Evolutionary conservation across 2,888 invertebrate species (phyloP).

Genomic region (Brachynemurus nebulosus): DNA sequence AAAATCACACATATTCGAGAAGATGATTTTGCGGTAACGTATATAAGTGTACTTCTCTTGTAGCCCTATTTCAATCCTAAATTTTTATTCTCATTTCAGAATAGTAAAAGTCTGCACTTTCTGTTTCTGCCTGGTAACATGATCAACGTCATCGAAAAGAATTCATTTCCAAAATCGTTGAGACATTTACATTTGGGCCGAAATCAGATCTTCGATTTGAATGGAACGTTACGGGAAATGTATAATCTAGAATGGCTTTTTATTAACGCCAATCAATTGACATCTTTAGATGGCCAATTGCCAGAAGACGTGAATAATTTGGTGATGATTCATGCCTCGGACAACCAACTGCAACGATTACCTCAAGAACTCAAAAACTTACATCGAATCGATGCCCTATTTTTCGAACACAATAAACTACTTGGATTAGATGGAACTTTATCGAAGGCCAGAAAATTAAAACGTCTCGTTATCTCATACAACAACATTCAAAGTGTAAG

Average conservation of each 20-base stretch:
- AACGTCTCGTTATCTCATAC: conserved; percentile 52
- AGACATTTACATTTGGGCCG: conserved; percentile 59
- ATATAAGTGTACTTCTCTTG: background rate
- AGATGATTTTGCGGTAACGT: conserved; percentile 58
- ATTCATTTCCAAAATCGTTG: conserved; percentile 53
- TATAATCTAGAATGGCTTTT: conserved; percentile 63
- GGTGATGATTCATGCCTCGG: conserved; percentile 54
- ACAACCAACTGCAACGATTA: conserved; percentile 54
- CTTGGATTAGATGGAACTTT: conserved; percentile 56
- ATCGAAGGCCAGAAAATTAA: conserved; percentile 50
- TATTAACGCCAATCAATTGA: conserved; percentile 61
- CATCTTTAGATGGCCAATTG: conserved; percentile 59
- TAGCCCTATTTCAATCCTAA: no score
- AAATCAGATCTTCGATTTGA: conserved; percentile 56
- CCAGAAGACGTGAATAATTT: conserved; percentile 53
- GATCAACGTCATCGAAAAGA: conserved; percentile 56
- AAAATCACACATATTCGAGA: conserved; percentile 58
- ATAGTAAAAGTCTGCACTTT: conserved; percentile 46
- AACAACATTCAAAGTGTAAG: conserved; percentile 42
- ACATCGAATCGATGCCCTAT: conserved; percentile 53
- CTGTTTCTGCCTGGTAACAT: conserved; percentile 62
- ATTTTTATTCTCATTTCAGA: no score
- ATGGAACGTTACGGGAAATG: conserved; percentile 62
- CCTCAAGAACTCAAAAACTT: conserved; percentile 58
- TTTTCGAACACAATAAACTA: conserved; percentile 58